phyloP scores from a whole-genome alignment of 1,140 invertebrate genomes.

The Amphibalanus amphitrite region DNA sequence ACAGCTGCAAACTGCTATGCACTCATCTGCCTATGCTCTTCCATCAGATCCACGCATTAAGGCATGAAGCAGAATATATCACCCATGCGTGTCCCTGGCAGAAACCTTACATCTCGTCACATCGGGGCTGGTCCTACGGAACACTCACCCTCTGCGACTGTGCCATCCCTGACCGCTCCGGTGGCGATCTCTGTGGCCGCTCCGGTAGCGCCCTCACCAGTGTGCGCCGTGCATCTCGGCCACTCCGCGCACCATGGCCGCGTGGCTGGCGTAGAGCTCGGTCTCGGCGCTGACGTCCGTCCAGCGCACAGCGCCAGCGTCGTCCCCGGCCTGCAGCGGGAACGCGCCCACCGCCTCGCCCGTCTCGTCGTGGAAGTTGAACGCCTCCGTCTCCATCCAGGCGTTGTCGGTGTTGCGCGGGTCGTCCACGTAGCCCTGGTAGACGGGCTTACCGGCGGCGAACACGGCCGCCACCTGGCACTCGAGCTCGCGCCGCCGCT shows the following conservation, averaged over 20 bases:
- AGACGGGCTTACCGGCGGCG: conserved; percentile 35
- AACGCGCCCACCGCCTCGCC: conserved; percentile 47
- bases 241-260: conserved; percentile 35
- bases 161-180: too few species aligned
- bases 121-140: too few species aligned
- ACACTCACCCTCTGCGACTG: too few species aligned
- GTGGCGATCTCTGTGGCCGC: too few species aligned
- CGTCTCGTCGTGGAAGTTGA: conserved; percentile 75
- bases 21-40: too few species aligned
- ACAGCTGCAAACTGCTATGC: too few species aligned
- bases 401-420: conserved; percentile 91
- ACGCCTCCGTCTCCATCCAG: conserved; percentile 91
- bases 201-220: conserved; percentile 29
- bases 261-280: conserved; percentile 70
- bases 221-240: conserved; percentile 32
- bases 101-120: too few species aligned
- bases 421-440: conserved; percentile 86
- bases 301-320: conserved; percentile 74
- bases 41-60: too few species aligned
- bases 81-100: too few species aligned
- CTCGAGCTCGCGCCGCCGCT: conserved; percentile 37
- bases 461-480: conserved; percentile 71
- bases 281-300: conserved; percentile 49
- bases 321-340: conserved; percentile 66
- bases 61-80: too few species aligned